These are phyloP conservation scores for Muntiacus reevesi DNA, from an alignment of 2,113 vertebrate species.

Conservation along the genomic window DNA sequence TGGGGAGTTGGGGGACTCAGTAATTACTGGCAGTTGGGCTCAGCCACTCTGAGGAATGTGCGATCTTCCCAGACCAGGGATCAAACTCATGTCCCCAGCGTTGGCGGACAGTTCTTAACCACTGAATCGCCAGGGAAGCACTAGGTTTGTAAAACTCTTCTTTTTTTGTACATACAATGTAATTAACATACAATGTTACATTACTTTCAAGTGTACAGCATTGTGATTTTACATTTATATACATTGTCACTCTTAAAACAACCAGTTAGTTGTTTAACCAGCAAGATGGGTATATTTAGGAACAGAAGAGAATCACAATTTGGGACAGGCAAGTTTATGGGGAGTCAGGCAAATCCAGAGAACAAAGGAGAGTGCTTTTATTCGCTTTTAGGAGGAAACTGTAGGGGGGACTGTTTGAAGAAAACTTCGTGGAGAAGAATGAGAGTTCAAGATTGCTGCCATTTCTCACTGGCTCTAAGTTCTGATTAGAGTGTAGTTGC, in stretches of 20 bases:
- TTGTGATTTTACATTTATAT: background rate
- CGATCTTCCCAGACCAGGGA: background rate
- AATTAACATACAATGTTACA: background rate
- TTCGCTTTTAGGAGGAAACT: background rate
- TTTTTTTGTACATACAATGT: background rate
- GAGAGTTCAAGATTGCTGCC: background rate
- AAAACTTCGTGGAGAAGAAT: background rate
- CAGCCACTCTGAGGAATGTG: background rate
- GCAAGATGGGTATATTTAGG: background rate
- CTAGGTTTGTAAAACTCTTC: background rate
- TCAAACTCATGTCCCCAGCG: background rate
- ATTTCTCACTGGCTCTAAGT: background rate
- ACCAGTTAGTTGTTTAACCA: background rate
- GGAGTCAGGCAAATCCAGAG: background rate
- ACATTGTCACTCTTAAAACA: background rate
- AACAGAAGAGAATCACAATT: background rate
- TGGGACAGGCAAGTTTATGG: background rate
- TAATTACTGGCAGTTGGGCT: background rate
- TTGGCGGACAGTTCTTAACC: background rate
- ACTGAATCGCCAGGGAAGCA: background rate
- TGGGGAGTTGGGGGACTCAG: background rate
- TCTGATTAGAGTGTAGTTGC: background rate
- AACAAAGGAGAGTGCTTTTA: background rate
- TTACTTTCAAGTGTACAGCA: background rate
- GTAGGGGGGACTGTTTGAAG: background rate